Evolutionary conservation across 1,140 invertebrate species (phyloP).

Genomic region (Coelopa frigida): DNA sequence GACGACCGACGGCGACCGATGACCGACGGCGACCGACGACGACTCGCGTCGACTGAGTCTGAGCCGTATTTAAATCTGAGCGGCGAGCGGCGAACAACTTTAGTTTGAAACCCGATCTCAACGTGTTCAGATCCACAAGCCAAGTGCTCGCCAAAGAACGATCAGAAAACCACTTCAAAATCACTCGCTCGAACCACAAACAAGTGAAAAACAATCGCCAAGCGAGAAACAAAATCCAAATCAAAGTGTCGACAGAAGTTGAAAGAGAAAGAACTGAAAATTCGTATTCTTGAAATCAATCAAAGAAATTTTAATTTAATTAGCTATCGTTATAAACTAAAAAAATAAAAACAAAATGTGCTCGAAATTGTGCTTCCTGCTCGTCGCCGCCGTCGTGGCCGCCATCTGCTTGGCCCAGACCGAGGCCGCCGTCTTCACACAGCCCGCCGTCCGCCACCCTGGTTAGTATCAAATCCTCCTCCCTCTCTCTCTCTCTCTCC

Average conservation of each 20-base stretch:
- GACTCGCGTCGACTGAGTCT: too few relatives aligned
- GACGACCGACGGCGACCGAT: too few relatives aligned
- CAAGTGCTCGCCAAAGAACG: not conserved
- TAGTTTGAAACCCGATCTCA: constrained; percentile 13
- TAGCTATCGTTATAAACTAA: constrained; percentile 10
- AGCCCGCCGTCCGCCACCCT: constrained; percentile 32
- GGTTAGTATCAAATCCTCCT: constrained; percentile 34
- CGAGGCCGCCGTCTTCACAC: constrained; percentile 34
- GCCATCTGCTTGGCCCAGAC: constrained; percentile 4
- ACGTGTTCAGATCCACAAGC: constrained; percentile 8
- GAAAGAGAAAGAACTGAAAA: not conserved
- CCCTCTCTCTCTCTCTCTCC: too few relatives aligned
- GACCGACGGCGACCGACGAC: too few relatives aligned
- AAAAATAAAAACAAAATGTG: constrained; percentile 23
- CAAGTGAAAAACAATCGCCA: constrained; percentile 1
- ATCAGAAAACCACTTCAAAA: not conserved
- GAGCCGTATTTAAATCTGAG: constrained; percentile 19
- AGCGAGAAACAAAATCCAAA: constrained; percentile 9
- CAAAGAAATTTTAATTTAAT: constrained; percentile 1
- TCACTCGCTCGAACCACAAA: not conserved
- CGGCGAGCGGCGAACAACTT: not conserved
- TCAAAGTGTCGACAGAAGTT: not conserved
- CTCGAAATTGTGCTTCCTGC: constrained; percentile 28
- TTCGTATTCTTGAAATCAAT: not conserved
- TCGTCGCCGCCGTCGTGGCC: constrained; percentile 22